Base-by-base conservation (phyloP, 1,140 invertebrate species). In the Diachasma alloeum region DNA sequence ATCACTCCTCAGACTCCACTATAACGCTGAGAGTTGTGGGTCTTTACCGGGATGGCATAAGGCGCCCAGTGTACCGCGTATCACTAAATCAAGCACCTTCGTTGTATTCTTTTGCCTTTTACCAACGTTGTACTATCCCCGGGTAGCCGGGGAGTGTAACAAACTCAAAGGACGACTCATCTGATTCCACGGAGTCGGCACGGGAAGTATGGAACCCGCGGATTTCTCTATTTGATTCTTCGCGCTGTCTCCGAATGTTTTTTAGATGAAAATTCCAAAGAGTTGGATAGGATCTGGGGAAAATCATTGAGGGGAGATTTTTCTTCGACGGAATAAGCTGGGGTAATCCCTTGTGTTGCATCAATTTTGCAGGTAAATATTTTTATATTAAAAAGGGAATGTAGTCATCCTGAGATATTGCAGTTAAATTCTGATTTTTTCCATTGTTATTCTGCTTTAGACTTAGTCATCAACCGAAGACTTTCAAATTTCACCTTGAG, bases 1-100 rank as follows among this genome's bases (percentile, higher is more conserved):
- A 87, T 87, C 84, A 85, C 86, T 84, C 82, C 69, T 10, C 39
- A 59, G 53, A 19, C 63, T 48, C 42, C 22, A 37, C 74, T 75
- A 37, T 66, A 66, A 66, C 66, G 66, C 31, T 6, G 66, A 15
- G 36, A 37, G 66, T 19, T 37, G 36, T 68, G 31, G 26, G 36
- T 17, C 26, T 68, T 81, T 75, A 75, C 80, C 78, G 37, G 77
- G 79, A 73, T 76, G 74, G 71, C 68, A 71, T 67, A 72, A 72
- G 75, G 79, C 75, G 72, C 74, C 74, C 59, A 63, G 66, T 59
- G n/a, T 36, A 76, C 71, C 68, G 37, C 67, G 67, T 53, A 66
- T 78, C 74, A 75, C 69, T 78, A 79, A 82, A 80, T 82, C 79
- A 79, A 46, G 17, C 39, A 15, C 44, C 59, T 66, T 66, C 8